These are phyloP conservation scores for Tillus elongatus DNA, from an alignment of 2,888 invertebrate genomes.

Conservation along the genomic window DNA sequence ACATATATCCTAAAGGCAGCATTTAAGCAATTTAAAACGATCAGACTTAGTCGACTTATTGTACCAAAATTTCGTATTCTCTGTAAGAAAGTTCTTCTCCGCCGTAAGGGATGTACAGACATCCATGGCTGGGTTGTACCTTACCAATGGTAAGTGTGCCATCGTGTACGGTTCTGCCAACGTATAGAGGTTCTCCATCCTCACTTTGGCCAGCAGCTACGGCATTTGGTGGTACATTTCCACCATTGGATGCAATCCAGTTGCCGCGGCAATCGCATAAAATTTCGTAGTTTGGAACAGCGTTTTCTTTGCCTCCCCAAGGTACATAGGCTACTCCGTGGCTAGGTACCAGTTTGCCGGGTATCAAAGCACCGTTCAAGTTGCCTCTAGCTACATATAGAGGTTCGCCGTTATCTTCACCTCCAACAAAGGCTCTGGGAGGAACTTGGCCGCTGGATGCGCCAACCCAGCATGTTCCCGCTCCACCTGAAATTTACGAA, in stretches of 20 bases:
- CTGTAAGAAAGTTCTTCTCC: conserved; percentile 70
- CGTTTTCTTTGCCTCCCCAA: conserved; percentile 68
- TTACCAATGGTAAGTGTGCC: conserved; percentile 71
- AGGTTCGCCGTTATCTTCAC: conserved; percentile 51
- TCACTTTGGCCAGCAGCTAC: conserved; percentile 61
- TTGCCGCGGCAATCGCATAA: conserved; percentile 38
- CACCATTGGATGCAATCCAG: conserved; percentile 41
- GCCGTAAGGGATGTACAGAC: conserved; percentile 74
- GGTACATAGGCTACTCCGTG: conserved; percentile 58
- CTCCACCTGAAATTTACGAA: too few species aligned
- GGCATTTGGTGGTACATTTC: conserved; percentile 62
- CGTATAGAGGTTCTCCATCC: conserved; percentile 69
- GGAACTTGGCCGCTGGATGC: conserved; percentile 60
- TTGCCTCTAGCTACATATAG: conserved; percentile 60
- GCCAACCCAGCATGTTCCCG: conserved; percentile 55
- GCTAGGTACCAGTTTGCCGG: conserved; percentile 67
- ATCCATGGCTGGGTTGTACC: conserved; percentile 73
- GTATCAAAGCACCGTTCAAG: conserved; percentile 65
- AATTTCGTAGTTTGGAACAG: conserved; percentile 59
- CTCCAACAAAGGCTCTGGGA: conserved; percentile 61
- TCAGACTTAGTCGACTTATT: conserved; percentile 36
- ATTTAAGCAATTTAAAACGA: too few species aligned
- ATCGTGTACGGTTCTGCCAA: conserved; percentile 70
- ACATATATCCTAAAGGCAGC: too few species aligned
- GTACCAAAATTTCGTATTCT: conserved; percentile 70